Evolutionary conservation across 2,113 vertebrate genomes (phyloP).

Genomic region (Nerophis lumbriciformis): DNA sequence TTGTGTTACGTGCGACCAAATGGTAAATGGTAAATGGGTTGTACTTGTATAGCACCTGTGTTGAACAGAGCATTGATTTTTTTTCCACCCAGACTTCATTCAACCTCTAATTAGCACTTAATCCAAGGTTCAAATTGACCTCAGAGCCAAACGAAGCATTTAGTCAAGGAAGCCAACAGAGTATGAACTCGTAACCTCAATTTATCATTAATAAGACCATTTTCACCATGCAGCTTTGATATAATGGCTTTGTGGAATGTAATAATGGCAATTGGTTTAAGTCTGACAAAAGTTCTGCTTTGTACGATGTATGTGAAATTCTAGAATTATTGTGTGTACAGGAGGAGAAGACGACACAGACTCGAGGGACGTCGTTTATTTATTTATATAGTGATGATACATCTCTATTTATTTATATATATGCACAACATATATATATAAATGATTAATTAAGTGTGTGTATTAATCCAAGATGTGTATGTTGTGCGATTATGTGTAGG

Average conservation of each 20-base stretch:
- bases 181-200: neutral
- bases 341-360: too few relatives aligned
- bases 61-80: conserved; percentile 12
- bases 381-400: too few relatives aligned
- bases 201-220: neutral
- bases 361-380: too few relatives aligned
- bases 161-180: neutral
- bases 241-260: neutral
- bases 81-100: conserved; percentile 26
- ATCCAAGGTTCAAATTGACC: conserved; percentile 25
- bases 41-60: too few relatives aligned
- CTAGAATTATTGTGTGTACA: too few relatives aligned
- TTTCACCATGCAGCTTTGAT: neutral
- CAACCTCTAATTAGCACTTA: conserved; percentile 25
- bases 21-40: too few relatives aligned
- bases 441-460: too few relatives aligned
- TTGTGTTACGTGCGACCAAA: conserved; percentile 2
- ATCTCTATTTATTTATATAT: too few relatives aligned
- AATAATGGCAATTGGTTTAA: neutral
- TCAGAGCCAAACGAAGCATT: conserved; percentile 27
- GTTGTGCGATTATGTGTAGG: too few relatives aligned
- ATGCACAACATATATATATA: too few relatives aligned
- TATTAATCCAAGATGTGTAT: too few relatives aligned
- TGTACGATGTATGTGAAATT: too few relatives aligned
- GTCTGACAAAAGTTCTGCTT: neutral